Evolutionary conservation across 2,113 vertebrate species (phyloP), one percentile per base, ranked within the genome.

Genomic region (Lamprologus tigripictilis): DNA sequence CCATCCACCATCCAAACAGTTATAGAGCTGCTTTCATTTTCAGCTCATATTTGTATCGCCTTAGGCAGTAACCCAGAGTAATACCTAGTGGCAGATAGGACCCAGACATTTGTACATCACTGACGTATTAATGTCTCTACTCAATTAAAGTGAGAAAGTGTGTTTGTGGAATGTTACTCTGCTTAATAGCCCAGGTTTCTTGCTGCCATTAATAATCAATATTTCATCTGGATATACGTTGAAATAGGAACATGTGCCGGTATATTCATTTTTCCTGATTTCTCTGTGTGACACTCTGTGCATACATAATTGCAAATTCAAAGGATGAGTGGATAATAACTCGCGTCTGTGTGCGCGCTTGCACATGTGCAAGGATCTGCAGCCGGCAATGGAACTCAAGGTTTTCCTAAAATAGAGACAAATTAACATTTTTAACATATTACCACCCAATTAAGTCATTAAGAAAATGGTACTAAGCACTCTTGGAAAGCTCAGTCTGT

Each of bases 1-100:
- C 88, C 94, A 90, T 91, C 88, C 90, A 82, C 86, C 87, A 85
- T 89, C 89, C 88, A 89, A 93, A 94, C 88, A 90, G 90, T 93
- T 91, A 89, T 80, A 84, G 90, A 92, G 94, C 89, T 91, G 88
- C 94, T 94, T 94, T 93, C 93, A 92, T 94, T 96, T 93, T 93
- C 92, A 61, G 86, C 90, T 93, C 90, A 90, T 91, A 92, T 93
- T 95, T 94, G 94, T 94, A 89, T 53, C 49, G 93, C 94, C 93
- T 81, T 12, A 88, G 95, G 95, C 95, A 86, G 86, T 90, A 90
- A 92, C 85, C 90, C 88, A 47, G 90, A 90, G 89, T 89, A 92
- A 93, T 94, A 93, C 92, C 88, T 91, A 71, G 90, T 94, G 92
- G 93, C 91, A 92, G 92, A 82, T 82, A 91, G 89, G 88, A 86